Evolutionary conservation across 64 coral and sea anemone genomes (phyloP), one percentile per base, ranked within the genome.

Genomic region (Dendrophyllia cribrosa): DNA sequence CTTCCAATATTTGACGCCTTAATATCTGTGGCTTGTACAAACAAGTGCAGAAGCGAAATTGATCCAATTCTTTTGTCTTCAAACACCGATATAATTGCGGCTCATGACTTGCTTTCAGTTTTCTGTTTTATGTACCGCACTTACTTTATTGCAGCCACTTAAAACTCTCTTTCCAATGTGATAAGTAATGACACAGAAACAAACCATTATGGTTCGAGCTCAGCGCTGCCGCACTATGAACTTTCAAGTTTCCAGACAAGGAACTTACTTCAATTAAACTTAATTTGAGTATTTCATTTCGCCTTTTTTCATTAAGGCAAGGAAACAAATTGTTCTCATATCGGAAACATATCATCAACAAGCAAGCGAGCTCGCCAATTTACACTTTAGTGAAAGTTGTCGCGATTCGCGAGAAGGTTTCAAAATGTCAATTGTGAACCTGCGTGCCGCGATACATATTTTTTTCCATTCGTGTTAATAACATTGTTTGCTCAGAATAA

Each of bases 91-190:
- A 64, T 64, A 82, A 65, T 82, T 19, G 60, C 24, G 6, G 25
- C 15, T 23, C 5, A 84, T 84, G 60, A 84, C 20, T 50, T 26
- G 45, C 4, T 84, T 84, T 84, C 62, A 84, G 17, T 17, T 13
- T n/a, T 49, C 43, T 47, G 20, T n/a, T 49, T 84, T 68, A 50
- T 66, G 20, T 66, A 43, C 79, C 80, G 80, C 80, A 66, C 43
- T 51, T 45, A 84, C 67, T 11, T 51, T 66, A 68, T 84, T 43
- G 80, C 44, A 51, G 44, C 60, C 80, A 84, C 80, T 84, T 84
- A 84, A 84, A 68, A 11, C 43, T 66, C 45, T 8, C 80, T 84
- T 43, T 84, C 46, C 50, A 84, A 84, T 45, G 80, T 9, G 19
- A 65, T 84, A 67, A 84, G 67, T 84, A 84, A 84, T 84, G 80